Percentiles rank a stretch among this genome's conserved stretches.
These are phyloP conservation scores for Syngnathus typhle DNA, from an alignment of 2,113 vertebrate genomes.

Conservation along the genomic window DNA sequence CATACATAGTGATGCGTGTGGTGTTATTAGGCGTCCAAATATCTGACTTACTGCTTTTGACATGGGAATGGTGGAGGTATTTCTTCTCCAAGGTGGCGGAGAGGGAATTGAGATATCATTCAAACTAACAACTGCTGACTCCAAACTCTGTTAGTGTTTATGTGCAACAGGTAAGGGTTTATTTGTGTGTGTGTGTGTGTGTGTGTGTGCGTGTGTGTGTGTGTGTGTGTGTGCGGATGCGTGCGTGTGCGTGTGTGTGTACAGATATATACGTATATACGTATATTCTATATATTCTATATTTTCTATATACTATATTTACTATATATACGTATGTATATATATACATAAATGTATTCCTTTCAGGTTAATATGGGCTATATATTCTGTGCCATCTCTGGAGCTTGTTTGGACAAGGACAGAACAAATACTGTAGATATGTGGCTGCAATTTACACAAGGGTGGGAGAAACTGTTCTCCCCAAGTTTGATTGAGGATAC, in stretches of 20 bases:
- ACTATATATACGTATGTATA: no score
- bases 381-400: slow-evolving; percentile 45
- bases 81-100: slow-evolving; percentile 59
- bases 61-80: slow-evolving; percentile 53
- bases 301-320: no score
- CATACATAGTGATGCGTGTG: slow-evolving; percentile 20
- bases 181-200: no score
- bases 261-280: no score
- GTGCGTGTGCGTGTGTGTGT: no score
- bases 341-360: slow-evolving; percentile 12
- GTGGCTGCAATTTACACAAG: slow-evolving; percentile 7
- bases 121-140: slow-evolving; percentile 67
- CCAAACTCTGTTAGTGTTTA: slow-evolving; percentile 60
- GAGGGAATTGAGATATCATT: slow-evolving; percentile 73
- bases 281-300: no score
- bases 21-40: slow-evolving; percentile 46
- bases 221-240: no score
- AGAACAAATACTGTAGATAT: slow-evolving; percentile 26
- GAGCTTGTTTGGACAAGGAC: slow-evolving; percentile 40
- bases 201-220: no score
- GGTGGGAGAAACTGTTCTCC: slow-evolving; percentile 10
- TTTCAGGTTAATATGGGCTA: slow-evolving; percentile 50
- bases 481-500: slow-evolving; percentile 17
- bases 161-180: slow-evolving; percentile 66
- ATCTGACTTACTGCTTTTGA: slow-evolving; percentile 60